phyloP scores from a whole-genome alignment of 2,797 vertebrate genomes.

The Rhinophrynus dorsalis region DNA sequence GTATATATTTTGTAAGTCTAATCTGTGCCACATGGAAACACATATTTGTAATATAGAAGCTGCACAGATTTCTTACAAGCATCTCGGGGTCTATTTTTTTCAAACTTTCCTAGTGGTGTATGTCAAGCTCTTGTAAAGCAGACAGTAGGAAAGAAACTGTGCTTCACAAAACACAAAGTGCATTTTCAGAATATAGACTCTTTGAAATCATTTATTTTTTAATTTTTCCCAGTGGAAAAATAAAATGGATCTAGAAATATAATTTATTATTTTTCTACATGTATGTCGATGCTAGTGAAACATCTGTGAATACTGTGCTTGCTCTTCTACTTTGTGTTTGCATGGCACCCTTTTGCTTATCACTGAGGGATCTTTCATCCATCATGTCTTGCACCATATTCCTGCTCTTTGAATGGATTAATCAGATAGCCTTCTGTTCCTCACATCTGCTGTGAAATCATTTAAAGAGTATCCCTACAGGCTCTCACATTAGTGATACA shows the following conservation, averaged over 20 bases:
- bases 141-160: background rate
- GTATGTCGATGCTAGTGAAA: background rate
- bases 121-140: background rate
- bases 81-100: background rate
- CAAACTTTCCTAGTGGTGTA: background rate
- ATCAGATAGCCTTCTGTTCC: conserved; percentile 36
- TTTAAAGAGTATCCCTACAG: background rate
- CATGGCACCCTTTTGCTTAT: conserved; percentile 7
- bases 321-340: background rate
- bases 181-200: background rate
- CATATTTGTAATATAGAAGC: background rate
- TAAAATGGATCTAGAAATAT: background rate
- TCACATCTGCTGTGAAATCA: conserved; percentile 30
- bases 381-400: conserved; percentile 20
- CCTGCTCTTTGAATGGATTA: conserved; percentile 25
- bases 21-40: background rate
- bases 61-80: background rate
- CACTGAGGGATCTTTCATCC: conserved; percentile 31
- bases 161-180: background rate
- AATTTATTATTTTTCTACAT: conserved; percentile 2
- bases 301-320: conserved; percentile 2
- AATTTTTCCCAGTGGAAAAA: background rate
- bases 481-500: conserved; percentile 13
- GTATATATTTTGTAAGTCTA: background rate
- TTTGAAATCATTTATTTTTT: background rate